Conservation (phyloP, 1,140 invertebrate species). For the Habropoda laboriosa region DNA sequence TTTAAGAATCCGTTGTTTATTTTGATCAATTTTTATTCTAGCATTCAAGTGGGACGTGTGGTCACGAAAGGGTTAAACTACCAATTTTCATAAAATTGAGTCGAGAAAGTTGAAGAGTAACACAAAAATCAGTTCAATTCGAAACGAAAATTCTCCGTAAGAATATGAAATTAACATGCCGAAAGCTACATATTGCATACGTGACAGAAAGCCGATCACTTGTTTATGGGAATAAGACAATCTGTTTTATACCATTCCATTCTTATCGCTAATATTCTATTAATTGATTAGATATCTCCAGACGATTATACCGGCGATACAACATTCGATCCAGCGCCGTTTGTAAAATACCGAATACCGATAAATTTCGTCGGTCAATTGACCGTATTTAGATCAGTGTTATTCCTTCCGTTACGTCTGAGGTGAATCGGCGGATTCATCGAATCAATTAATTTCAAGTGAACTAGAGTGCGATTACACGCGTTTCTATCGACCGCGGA, state of each 20-base stretch:
- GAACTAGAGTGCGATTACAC: constrained; percentile 5
- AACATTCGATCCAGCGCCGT: too few relatives aligned
- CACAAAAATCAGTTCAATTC: too few relatives aligned
- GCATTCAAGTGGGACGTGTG: too few relatives aligned
- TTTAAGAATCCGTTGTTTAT: too few relatives aligned
- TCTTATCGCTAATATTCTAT: constrained; percentile 8
- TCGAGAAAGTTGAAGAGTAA: too few relatives aligned
- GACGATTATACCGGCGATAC: background rate
- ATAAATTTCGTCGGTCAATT: background rate
- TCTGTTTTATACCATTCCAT: background rate
- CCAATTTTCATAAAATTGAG: too few relatives aligned
- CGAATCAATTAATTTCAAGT: constrained; percentile 17
- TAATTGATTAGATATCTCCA: constrained; percentile 3
- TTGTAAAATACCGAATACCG: background rate
- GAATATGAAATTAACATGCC: background rate
- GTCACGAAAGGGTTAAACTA: too few relatives aligned
- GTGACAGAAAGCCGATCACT: background rate
- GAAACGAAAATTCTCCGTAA: too few relatives aligned
- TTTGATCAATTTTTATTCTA: too few relatives aligned
- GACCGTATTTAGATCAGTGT: background rate
- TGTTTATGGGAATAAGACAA: background rate
- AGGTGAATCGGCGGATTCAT: background rate
- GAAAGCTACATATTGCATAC: background rate
- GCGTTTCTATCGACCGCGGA: too few relatives aligned
- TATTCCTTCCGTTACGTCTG: background rate